Evolutionary conservation across 1,140 invertebrate species (phyloP), one percentile per base, ranked within the genome.

Genomic region (Zaprionus inermis): DNA sequence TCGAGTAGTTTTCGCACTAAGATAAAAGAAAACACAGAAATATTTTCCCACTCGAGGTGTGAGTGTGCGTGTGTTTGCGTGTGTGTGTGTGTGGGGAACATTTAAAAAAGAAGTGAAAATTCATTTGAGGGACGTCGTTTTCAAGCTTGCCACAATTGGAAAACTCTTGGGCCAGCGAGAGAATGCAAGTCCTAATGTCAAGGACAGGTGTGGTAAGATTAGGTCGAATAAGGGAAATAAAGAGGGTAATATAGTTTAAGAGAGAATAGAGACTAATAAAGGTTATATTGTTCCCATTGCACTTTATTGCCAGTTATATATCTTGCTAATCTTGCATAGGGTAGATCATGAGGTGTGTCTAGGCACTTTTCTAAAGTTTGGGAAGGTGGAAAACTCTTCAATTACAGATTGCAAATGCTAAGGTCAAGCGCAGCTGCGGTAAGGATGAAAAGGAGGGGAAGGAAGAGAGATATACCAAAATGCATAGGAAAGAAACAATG

Each of bases 1-100:
- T 68, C 36, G 60, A 55, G 64, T 61, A 63, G 46, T 72, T 60
- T 36, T 18, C 34, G 54, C 18, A 28, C 38, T 22, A 30, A 2
- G 38, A 58, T 12, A 51, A 49, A 49, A 22, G 44, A 18, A 49
- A 49, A 49, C 18, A 49, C 9, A 20, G 16, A 49, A 49, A 49
- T 20, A 49, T 20, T 44, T 44, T 44, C 38, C 38, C 16, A 49
- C 44, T 22, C 18, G n/a, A 2, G 16, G 0, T n/a, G 38, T 44
- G 38, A 16, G 38, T n/a, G n/a, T 16, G 38, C n/a, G 41, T 44
- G 41, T 16, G 41, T 46, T 16, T 46, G n/a, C 7, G 38, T 38
- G 41, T 44, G 41, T 16, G 41, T 46, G 41, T 46, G 41, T 46
- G 44, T 16, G 44, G n/a, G n/a, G 16, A 46, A 46, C 14, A 4